Base-by-base conservation (phyloP, 2,888 invertebrate species). In the Allacma fusca region DNA sequence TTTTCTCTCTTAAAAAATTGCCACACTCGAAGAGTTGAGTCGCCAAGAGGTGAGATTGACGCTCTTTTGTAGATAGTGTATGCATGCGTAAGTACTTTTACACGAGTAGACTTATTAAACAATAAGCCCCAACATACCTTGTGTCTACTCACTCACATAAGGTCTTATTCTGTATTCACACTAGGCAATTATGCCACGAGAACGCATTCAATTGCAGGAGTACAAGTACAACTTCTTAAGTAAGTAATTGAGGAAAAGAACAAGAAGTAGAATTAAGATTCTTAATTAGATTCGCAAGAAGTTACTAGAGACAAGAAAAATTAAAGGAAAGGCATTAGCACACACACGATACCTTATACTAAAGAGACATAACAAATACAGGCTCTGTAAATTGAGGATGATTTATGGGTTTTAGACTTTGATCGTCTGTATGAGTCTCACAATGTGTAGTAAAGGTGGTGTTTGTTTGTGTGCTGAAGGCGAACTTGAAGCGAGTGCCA, bases 381-480 rank as follows among this genome's bases (percentile, higher is more conserved):
- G 26, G 65, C 7, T 65, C 34, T 68, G 68, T 68, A 68, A 68
- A 68, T 68, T 68, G 68, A 68, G 34, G 68, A 68, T 68, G 68
- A 68, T 68, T 68, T 68, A 68, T 40, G 68, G 34, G 68, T 23
- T 68, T 34, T 67, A n/a, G 50, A 50, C 50, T 50, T 50, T 50
- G 50, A 50, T 50, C 50, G 50, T 50, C 50, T 50, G 50, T 50
- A 50, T 50, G 50, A 9, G 50, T 16, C 16, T 50, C 50, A 50
- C 16, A 50, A n/a, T n/a, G 50, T 50, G 50, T 9, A 50, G 34
- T 34, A 9, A 50, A 16, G 16, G n/a, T 50, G 34, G 9, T 34
- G 50, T 50, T 50, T 50, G 50, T 50, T 50, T 50, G n/a, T 50
- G 50, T 50, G 50, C n/a, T 50, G 50, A 13, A 50, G 50, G n/a